Percentiles rank a stretch among this genome's conserved stretches.
These are phyloP conservation scores for Aplysia californica DNA, from an alignment of 1,140 invertebrate species.

Conservation along the genomic window DNA sequence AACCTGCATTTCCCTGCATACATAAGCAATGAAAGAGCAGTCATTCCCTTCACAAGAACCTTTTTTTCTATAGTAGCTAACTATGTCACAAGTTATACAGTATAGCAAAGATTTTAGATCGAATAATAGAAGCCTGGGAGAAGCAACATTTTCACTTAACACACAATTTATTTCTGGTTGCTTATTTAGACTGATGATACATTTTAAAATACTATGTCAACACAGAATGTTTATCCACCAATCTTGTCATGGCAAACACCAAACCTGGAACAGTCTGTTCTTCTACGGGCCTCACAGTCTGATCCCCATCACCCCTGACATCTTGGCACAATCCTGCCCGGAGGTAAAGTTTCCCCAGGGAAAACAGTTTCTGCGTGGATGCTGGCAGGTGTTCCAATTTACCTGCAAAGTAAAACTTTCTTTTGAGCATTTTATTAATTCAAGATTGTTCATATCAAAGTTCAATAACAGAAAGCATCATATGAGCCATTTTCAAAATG, in stretches of 20 bases:
- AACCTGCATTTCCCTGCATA: no score
- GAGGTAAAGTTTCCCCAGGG: slow-evolving; percentile 31
- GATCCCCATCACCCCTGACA: not conserved
- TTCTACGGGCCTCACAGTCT: not conserved
- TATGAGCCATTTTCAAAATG: no score
- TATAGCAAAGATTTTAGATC: no score
- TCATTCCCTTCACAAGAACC: no score
- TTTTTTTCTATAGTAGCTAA: no score
- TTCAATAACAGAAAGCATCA: no score
- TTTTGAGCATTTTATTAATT: no score
- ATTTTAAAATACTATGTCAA: not conserved
- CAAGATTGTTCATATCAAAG: no score
- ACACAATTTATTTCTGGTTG: not conserved
- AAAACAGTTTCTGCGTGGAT: slow-evolving; percentile 30
- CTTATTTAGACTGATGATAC: not conserved
- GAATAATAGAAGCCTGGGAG: no score
- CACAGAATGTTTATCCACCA: no score
- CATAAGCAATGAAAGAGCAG: no score
- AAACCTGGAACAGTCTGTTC: slow-evolving; percentile 1
- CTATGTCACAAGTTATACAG: no score
- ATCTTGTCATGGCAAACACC: not conserved
- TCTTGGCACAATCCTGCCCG: not conserved
- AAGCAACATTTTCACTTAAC: not conserved
- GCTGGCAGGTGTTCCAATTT: slow-evolving; percentile 30
- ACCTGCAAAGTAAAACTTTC: slow-evolving; percentile 18